Evolutionary conservation across 2,888 invertebrate genomes (phyloP), one percentile per base, ranked within the genome.

Genomic region (Helicoverpa assulta): DNA sequence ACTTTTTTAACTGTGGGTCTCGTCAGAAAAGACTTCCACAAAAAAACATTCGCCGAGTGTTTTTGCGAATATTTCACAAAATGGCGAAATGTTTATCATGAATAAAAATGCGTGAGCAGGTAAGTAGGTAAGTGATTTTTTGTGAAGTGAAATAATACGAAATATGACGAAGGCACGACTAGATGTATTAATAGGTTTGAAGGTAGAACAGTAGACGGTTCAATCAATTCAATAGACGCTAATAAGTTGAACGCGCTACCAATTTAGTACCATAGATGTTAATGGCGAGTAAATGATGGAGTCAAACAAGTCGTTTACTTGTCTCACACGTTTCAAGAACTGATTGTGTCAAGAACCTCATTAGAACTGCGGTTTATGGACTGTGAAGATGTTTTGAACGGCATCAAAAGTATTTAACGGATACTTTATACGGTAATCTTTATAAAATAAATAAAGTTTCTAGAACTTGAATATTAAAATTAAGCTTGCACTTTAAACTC

Each of bases 161-260:
- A n/a, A n/a, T 51, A 47, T 26, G 33, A 54, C 61, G 26, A 29
- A 65, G 53, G 52, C 40, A 29, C 56, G 21, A 37, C 53, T 68
- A 58, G 70, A 60, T 56, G 56, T 67, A 70, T 63, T 67, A 79
- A 73, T 54, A 59, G 56, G 18, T 54, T 21, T 18, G 64, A 78
- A 75, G 67, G 72, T 73, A 63, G 69, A 58, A 61, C 55, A 67
- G 51, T 56, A 67, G 40, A 73, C 63, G 58, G 29, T 59, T 68
- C 73, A 69, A 80, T 80, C 60, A 67, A 59, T 62, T 66, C 53
- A 61, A 70, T 73, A 56, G 55, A 66, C 54, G 76, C 68, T 82
- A 82, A 82, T 71, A 70, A 76, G 76, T 80, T 80, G 73, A 82
- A 82, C 69, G 76, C 26, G 70, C 82, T 63, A 63, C 60, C 59